A percentile compares a stretch with the other conserved stretches of the same genome.
Evolutionary conservation across 2,888 invertebrate species (phyloP).

Genomic region (Reticulitermes lucifugus): DNA sequence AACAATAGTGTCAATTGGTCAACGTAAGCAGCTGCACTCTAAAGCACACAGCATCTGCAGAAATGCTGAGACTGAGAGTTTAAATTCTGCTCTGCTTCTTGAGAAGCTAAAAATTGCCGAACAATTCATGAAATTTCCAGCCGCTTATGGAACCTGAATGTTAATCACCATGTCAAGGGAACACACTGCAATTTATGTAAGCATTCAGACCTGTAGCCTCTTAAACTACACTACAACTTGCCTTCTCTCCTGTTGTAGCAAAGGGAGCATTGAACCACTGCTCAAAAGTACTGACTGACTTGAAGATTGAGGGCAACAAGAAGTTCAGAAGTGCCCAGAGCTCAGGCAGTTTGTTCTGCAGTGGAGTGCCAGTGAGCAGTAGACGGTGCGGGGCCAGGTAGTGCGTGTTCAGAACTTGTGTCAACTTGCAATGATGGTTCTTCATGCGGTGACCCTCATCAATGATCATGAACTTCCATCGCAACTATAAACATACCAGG

Average conservation of each 20-base stretch:
- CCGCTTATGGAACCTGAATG: no score
- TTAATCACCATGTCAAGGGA: no score
- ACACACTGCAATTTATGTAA: no score
- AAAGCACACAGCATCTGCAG: no score
- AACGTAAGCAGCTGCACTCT: no score
- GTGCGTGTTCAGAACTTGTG: constrained; percentile 71
- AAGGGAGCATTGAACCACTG: constrained; percentile 79
- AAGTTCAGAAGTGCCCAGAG: constrained; percentile 75
- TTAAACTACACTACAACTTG: constrained; percentile 51
- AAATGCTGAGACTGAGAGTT: no score
- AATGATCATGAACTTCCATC: constrained; percentile 77
- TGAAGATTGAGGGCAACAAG: constrained; percentile 74
- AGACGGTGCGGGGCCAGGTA: constrained; percentile 71
- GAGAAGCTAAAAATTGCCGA: no score
- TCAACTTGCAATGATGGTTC: constrained; percentile 76
- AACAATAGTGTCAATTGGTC: no score
- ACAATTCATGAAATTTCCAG: no score
- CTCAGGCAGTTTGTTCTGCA: constrained; percentile 73
- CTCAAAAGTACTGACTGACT: constrained; percentile 72
- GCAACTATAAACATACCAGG: constrained; percentile 60
- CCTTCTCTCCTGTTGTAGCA: constrained; percentile 73
- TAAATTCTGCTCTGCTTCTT: no score
- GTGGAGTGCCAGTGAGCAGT: constrained; percentile 71
- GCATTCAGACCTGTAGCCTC: no score
- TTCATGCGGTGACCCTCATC: constrained; percentile 78